Percentiles rank a stretch among this genome's conserved stretches.
Conservation (phyloP, 2,113 vertebrate species). For the Melospiza melodia region DNA sequence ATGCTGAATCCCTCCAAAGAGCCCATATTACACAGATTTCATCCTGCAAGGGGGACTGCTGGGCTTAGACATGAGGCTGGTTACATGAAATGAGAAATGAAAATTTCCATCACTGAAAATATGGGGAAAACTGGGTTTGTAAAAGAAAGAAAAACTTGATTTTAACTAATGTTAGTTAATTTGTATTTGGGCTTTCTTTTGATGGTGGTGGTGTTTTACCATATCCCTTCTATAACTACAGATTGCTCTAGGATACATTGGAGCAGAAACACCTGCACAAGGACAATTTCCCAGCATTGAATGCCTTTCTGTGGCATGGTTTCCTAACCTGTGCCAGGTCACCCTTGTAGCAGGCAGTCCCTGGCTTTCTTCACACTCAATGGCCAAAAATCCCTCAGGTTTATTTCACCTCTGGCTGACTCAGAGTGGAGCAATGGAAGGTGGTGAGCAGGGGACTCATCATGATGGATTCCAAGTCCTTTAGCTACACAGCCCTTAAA, state of each 20-base stretch:
- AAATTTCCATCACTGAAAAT: background rate
- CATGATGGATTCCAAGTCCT: conserved; percentile 19
- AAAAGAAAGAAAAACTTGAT: background rate
- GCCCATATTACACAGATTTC: background rate
- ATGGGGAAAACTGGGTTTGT: background rate
- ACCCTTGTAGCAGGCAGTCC: background rate
- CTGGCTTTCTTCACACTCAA: background rate
- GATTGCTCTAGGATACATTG: background rate
- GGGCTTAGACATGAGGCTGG: background rate
- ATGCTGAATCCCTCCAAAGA: background rate
- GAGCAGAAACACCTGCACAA: background rate
- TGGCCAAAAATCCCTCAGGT: background rate
- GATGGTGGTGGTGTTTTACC: background rate
- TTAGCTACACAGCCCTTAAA: background rate
- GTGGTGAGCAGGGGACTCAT: background rate
- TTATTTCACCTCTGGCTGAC: background rate
- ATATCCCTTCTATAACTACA: rapidly evolving
- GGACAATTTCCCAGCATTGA: background rate
- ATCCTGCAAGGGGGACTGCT: background rate
- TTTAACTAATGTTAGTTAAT: background rate
- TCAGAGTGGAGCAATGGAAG: background rate
- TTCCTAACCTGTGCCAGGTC: background rate
- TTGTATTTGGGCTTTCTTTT: background rate
- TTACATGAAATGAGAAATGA: background rate
- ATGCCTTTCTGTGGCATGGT: background rate